Percentiles rank a stretch among this genome's conserved stretches.
Conservation (phyloP, 2,888 invertebrate genomes). For the Diploptera punctata region DNA sequence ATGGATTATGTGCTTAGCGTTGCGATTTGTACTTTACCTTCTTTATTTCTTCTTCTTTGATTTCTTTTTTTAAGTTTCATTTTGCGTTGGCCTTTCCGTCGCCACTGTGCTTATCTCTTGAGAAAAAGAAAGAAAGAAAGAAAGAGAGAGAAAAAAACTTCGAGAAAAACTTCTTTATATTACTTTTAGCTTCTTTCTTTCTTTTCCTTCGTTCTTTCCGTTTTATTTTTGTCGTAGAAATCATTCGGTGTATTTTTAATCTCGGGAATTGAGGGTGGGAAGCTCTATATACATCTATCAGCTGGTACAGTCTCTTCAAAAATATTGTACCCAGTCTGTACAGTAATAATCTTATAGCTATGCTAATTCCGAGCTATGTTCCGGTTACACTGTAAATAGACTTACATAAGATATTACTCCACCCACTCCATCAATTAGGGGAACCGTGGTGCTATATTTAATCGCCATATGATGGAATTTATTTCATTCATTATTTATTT, state of each 20-base stretch:
- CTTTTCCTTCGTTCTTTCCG: constrained; percentile 36
- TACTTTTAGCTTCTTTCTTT: constrained; percentile 39
- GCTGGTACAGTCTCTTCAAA: too few species aligned
- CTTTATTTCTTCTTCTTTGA: constrained; percentile 7
- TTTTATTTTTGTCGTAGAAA: constrained; percentile 43
- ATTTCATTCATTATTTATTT: too few species aligned
- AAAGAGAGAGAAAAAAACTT: constrained; percentile 39
- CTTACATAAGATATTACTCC: too few species aligned
- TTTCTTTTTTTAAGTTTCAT: constrained; percentile 34
- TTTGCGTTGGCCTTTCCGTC: constrained; percentile 38
- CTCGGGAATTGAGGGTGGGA: constrained; percentile 41
- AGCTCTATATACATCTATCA: constrained; percentile 37
- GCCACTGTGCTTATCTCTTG: constrained; percentile 38
- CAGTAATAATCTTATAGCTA: too few species aligned
- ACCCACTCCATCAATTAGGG: too few species aligned
- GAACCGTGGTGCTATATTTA: too few species aligned
- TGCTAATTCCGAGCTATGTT: too few species aligned
- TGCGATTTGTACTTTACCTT: constrained; percentile 15
- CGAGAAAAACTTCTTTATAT: constrained; percentile 41
- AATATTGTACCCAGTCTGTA: too few species aligned
- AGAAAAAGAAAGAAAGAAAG: constrained; percentile 23
- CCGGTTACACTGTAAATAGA: too few species aligned
- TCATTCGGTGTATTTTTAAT: constrained; percentile 45
- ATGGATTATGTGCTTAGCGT: too few species aligned
- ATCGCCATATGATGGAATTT: too few species aligned